Evolutionary conservation across 2,888 invertebrate species (phyloP), one percentile per base, ranked within the genome.

Genomic region (Callimorpha dominula): DNA sequence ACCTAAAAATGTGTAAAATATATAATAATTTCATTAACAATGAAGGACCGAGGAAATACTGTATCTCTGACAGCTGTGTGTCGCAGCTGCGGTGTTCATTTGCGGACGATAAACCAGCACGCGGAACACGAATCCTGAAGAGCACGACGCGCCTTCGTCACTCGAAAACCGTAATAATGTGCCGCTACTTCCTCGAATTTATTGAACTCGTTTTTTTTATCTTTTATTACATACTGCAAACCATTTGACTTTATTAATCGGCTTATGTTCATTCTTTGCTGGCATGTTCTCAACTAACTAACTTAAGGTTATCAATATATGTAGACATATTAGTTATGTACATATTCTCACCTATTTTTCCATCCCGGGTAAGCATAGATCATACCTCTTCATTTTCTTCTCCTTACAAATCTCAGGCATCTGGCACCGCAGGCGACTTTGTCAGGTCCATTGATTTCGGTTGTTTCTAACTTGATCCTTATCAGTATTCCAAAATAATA

Each of bases 171-270:
- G 87, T 87, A 89, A 83, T 81, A 81, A 81, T 81, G 81, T 87
- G 80, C 90, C 89, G 90, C 85, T 90, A 88, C 87, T 92, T 91
- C 90, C 84, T 81, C 86, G 88, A 90, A 91, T 80, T 83, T 80
- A 74, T 77, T 84, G 84, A 81, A 87, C 87, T 87, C 86, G 85
- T 88, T 88, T 88, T n/a, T 81, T 86, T 85, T 88, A 87, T 81
- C 87, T 85, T 87, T 77, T 79, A 82, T 78, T 85, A 84, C 83
- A 84, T 83, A 81, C 85, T 84, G 84, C 77, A 87, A 88, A 82
- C 75, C 74, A 77, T 78, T 46, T 40, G 12, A 64, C 63, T 11
- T 63, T 89, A 46, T 46, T 85, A 89, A 82, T 88, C 82, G 89
- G 88, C 75, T 89, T 83, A 68, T 75, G 72, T 82, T 77, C 71